Evolutionary conservation across 1,140 invertebrate genomes (phyloP).

Genomic region (Samia ricini): DNA sequence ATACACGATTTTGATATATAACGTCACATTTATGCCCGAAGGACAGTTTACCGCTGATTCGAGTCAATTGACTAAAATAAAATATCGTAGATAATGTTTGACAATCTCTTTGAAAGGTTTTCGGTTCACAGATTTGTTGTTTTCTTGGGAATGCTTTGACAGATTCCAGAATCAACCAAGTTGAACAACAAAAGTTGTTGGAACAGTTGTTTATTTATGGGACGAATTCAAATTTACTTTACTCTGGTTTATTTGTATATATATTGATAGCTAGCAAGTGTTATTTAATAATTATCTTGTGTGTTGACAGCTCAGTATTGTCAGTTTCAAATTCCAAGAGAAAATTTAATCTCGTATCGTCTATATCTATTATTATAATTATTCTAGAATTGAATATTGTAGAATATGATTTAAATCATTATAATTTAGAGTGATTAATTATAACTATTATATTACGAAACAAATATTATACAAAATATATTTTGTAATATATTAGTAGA

Average conservation of each 20-base stretch:
- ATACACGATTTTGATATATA: background rate
- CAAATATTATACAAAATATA: too few relatives aligned
- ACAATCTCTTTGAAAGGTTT: slow-evolving; percentile 14
- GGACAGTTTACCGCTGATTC: slow-evolving; percentile 4
- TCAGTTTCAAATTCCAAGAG: too few relatives aligned
- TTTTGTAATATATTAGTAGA: too few relatives aligned
- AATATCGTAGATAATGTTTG: slow-evolving; percentile 12
- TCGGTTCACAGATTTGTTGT: slow-evolving; percentile 19
- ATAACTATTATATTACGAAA: too few relatives aligned
- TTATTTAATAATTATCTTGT: background rate
- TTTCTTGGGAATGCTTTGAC: slow-evolving; percentile 32
- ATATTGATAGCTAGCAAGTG: background rate
- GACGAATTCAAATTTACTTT: slow-evolving; percentile 19
- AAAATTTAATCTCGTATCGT: too few relatives aligned
- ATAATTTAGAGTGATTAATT: too few relatives aligned
- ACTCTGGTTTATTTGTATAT: slow-evolving; percentile 10
- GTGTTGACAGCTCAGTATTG: background rate
- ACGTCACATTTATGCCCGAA: background rate
- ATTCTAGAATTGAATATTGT: too few relatives aligned
- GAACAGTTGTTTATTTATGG: slow-evolving; percentile 24
- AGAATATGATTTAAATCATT: too few relatives aligned
- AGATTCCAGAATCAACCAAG: slow-evolving; percentile 26
- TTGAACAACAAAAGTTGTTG: slow-evolving; percentile 20
- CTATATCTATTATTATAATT: background rate
- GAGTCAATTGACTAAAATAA: slow-evolving; percentile 9